Evolutionary conservation across 1,140 invertebrate species (phyloP), one percentile per base, ranked within the genome.

Genomic region (Linepithema humile): DNA sequence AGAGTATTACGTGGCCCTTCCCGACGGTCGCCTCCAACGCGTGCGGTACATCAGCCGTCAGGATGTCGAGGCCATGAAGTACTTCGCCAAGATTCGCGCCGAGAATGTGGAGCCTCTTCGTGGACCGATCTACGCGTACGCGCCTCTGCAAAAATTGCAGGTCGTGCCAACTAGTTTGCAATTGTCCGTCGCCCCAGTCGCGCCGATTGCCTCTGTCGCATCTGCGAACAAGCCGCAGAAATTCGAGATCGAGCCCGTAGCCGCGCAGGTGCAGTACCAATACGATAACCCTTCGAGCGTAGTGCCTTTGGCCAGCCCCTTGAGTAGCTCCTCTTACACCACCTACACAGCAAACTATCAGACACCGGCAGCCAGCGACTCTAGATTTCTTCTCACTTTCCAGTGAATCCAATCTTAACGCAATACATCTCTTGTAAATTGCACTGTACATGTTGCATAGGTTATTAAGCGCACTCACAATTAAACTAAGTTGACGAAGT

Each of bases 1-100:
- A 17, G 92, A 95, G 32, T 95, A 95, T 89, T 95, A 95, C 89
- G 91, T 95, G 7, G 95, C 95, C 12, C 93, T 95, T 83, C 95
- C 95, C 6, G 93, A 93, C 83, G 95, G 95, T 10, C 89, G 94
- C 38, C 90, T 95, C 3, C 95, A 95, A 73, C 93, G 93, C 50
- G 94, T 95, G 6, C 92, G 91, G n/a, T 95, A 95, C 87, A 87
- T 94, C 23, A 95, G 95, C 48, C 92, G 92, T 5, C 92, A 95
- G 77, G 93, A 95, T 86, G 73, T 92, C 59, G 94, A 94, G 73
- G 95, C 95, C 6, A 95, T 95, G 95, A 95, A 92, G n/a, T 95
- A 94, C 84, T 94, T 94, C 23, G 95, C 95, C 9, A 94, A 94
- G 70, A 94, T 95, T 23, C 94, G 92, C 4, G 95, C 95, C 15